These are phyloP conservation scores for Apantesis nais DNA, from an alignment of 2,888 invertebrate genomes.

Conservation along the genomic window DNA sequence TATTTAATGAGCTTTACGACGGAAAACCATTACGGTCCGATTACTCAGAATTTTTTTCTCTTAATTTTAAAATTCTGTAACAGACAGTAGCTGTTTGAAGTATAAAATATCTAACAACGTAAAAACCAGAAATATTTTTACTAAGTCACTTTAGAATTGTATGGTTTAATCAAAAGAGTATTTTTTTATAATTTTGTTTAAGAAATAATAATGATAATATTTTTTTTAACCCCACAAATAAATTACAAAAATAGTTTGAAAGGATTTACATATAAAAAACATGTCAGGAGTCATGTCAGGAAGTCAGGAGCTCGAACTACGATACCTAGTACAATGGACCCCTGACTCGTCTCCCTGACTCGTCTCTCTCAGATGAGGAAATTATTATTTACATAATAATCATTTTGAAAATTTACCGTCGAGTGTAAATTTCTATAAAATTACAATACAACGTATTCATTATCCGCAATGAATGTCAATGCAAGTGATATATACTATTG, in stretches of 20 bases:
- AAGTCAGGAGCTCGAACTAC: no score
- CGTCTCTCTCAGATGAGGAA: no score
- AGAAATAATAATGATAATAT: no score
- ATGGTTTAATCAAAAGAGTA: background rate
- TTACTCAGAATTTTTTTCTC: constrained; percentile 1
- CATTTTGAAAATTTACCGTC: background rate
- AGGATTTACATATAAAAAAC: no score
- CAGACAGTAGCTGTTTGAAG: background rate
- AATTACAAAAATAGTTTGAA: no score
- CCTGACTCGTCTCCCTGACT: no score
- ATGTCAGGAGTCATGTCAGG: no score
- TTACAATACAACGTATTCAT: background rate
- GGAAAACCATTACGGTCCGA: background rate
- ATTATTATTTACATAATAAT: no score
- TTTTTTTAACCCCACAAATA: no score
- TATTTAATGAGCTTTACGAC: background rate
- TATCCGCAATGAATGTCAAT: background rate
- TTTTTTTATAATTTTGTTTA: no score
- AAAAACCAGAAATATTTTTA: background rate
- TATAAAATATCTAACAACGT: no score
- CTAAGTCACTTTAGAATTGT: background rate
- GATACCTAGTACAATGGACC: no score
- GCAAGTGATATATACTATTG: background rate
- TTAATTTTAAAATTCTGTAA: background rate
- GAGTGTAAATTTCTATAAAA: background rate